Evolutionary conservation across 2,113 vertebrate genomes (phyloP), one percentile per base, ranked within the genome.

Genomic region (Penelope pileata): DNA sequence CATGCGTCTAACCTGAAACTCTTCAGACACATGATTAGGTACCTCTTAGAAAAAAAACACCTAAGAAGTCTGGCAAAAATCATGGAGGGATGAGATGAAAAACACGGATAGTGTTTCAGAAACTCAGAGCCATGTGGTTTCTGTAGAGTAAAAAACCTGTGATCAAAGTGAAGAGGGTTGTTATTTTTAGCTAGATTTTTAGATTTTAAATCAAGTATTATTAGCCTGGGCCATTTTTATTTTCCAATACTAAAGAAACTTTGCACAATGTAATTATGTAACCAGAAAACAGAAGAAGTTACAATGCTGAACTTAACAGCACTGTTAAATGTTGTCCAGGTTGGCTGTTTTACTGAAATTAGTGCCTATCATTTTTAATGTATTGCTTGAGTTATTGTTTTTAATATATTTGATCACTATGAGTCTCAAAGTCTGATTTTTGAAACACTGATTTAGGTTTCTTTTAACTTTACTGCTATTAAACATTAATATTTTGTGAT

Each of bases 61-160:
- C 34, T 68, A 78, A 77, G 80, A 67, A 3, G 4, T 63, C 90
- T 93, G 51, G 62, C 21, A 8, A 68, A 93, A 91, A 48, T 45
- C 62, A 84, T 59, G 64, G 32, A 95, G 26, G 13, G 47, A 74
- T 86, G 73, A 93, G 60, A 86, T 79, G 54, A 94, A 95, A 93
- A 47, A 64, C 1, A 1, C 0, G 2, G 69, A 86, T 96, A 90
- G 62, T 18, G 27, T 95, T 94, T 88, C 79, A 92, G 79, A 96
- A 93, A 84, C n/a, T 64, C 32, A 95, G 70, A 93, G 67, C 48
- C 64, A 77, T 91, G 66, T 88, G 93, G 84, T 51, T 96, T 97
- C 74, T 82, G 26, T 59, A 88, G 40, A 82, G 26, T 26, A 27
- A 93, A 76, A 76, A 22, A 77, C 51, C 76, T 62, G 32, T 58